phyloP scores from a whole-genome alignment of 2,113 vertebrate genomes.

The Syngnathus floridae region DNA sequence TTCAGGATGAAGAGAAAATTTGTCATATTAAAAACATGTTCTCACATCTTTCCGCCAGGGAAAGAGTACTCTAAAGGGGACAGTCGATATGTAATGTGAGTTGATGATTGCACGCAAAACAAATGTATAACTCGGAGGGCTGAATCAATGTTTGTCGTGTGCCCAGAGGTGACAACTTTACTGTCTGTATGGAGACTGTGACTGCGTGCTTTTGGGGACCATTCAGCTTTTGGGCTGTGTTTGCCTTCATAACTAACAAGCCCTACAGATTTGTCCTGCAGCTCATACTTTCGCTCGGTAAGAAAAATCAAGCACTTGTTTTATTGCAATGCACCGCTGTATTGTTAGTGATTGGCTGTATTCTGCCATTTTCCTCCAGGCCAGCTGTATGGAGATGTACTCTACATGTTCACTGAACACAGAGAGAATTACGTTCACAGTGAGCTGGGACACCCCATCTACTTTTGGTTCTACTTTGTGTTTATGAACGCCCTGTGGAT shows the following conservation, averaged over 20 bases:
- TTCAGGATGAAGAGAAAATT: no score
- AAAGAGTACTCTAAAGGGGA: constrained; percentile 89
- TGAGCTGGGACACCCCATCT: constrained; percentile 77
- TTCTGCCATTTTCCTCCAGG: constrained; percentile 59
- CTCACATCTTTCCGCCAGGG: constrained; percentile 62
- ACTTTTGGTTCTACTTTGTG: constrained; percentile 93
- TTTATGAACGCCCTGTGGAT: constrained; percentile 82
- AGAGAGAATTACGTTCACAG: constrained; percentile 78
- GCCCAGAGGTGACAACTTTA: constrained; percentile 79
- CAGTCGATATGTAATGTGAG: constrained; percentile 86
- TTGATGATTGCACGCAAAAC: constrained; percentile 19
- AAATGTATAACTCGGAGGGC: background rate
- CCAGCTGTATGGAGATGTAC: constrained; percentile 80
- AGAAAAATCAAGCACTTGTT: constrained; percentile 14
- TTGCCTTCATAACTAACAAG: constrained; percentile 76
- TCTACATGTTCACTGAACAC: constrained; percentile 83
- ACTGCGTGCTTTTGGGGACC: constrained; percentile 80
- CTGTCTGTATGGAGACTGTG: constrained; percentile 80
- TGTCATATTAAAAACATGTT: background rate
- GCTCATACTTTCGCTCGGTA: constrained; percentile 81
- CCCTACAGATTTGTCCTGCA: constrained; percentile 80
- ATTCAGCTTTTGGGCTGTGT: constrained; percentile 76
- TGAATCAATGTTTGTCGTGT: background rate
- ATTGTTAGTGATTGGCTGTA: background rate
- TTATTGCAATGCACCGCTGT: background rate